Base-by-base conservation (phyloP, 1,140 invertebrate genomes). In the Solenopsis invicta region DNA sequence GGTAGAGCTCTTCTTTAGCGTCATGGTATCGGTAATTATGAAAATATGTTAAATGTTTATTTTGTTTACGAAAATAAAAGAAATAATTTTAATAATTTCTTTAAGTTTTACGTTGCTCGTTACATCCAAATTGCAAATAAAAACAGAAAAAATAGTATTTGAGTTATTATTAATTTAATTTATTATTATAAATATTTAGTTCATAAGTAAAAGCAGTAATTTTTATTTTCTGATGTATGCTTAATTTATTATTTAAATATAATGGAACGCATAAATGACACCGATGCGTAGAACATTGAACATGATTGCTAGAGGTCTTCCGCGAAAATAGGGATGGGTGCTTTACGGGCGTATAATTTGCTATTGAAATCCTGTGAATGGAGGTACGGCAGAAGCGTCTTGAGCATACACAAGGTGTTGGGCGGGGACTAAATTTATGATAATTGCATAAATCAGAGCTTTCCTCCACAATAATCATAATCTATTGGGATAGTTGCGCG, bases 401-500 rank as follows among this genome's bases (percentile, higher is more conserved):
- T 93, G 90, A 94, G 92, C 94, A 94, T 93, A 94, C 92, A 93
- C 89, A 94, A 94, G 92, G 90, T 92, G 92, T 91, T 92, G 92
- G 92, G 91, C 86, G 91, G 64, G 18, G 88, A 91, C 91, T 91
- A 92, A 94, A 95, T 95, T 95, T 95, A 95, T 95, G 94, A 95
- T 95, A 94, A 95, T 95, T 95, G 94, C 94, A 95, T 95, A 95
- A 95, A 95, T 95, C 94, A 95, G 93, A 94, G 94, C 94, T 95
- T 95, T 95, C 94, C 94, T 95, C 93, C 94, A 94, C 94, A 95
- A 95, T 94, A 94, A 95, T 95, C 94, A 94, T 95, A 95, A 95
- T 94, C 94, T 95, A 95, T 95, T 94, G 94, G 93, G 94, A 95
- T 95, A 95, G 94, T 95, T 95, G 94, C 91, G 89, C 92, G 89